These are phyloP conservation scores for Griposia aprilina DNA, from an alignment of 2,888 invertebrate species.

Conservation along the genomic window DNA sequence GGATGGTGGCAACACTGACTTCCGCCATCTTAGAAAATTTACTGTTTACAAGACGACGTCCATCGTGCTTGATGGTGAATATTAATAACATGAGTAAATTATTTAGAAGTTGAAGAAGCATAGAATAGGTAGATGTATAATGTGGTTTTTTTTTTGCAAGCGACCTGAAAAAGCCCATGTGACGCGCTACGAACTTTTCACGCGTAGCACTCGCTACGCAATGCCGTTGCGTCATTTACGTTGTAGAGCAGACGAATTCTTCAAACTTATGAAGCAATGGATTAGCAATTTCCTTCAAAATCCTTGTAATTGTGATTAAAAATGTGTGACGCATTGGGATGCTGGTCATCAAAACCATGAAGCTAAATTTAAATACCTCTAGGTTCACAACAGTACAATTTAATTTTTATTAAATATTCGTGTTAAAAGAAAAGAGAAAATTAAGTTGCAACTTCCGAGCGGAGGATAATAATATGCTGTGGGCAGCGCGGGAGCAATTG, in stretches of 20 bases:
- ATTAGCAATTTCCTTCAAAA: neutral
- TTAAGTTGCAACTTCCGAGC: too few relatives aligned
- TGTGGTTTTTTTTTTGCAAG: neutral
- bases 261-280: neutral
- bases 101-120: constrained; percentile 5
- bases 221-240: neutral
- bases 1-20: too few relatives aligned
- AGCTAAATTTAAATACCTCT: neutral
- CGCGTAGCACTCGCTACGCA: constrained; percentile 19
- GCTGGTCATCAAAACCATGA: neutral
- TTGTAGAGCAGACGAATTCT: neutral
- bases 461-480: too few relatives aligned
- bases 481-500: too few relatives aligned
- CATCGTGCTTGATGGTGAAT: constrained; percentile 1
- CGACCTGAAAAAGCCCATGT: neutral
- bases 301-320: neutral
- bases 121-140: neutral
- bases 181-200: constrained; percentile 17
- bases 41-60: constrained; percentile 27
- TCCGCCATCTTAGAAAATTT: constrained; percentile 38
- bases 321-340: neutral
- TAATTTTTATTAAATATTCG: neutral
- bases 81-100: neutral
- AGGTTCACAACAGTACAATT: neutral
- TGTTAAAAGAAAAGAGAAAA: too few relatives aligned